A percentile compares a stretch with the other conserved stretches of the same genome.
phyloP scores from a whole-genome alignment of 2,797 vertebrate species.

The Dryobates pubescens region DNA sequence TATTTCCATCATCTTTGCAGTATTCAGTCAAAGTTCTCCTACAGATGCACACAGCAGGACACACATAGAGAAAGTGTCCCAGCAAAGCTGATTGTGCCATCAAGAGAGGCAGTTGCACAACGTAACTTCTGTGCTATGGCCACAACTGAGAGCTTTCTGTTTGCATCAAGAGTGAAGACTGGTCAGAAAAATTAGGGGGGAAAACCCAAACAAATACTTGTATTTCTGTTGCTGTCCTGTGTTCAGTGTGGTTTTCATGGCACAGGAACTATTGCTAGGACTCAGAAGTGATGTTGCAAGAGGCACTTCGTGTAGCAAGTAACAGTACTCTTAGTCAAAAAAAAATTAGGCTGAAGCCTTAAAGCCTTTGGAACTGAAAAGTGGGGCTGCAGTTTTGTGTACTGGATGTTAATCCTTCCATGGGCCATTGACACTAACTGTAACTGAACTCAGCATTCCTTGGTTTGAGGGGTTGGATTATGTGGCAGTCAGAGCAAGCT shows the following conservation, averaged over 20 bases:
- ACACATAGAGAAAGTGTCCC: not conserved
- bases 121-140: not conserved
- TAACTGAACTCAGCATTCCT: not conserved
- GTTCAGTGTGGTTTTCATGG: not conserved
- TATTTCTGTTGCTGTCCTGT: not conserved
- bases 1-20: not conserved
- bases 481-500: not conserved
- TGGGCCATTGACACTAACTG: not conserved
- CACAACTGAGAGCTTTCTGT: not conserved
- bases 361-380: not conserved
- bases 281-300: not conserved
- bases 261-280: not conserved
- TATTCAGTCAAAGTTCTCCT: not conserved
- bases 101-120: not conserved
- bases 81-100: not conserved
- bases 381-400: not conserved
- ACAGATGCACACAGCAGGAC: not conserved
- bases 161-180: not conserved
- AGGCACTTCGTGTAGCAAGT: not conserved
- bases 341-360: not conserved
- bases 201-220: accelerated
- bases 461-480: not conserved
- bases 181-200: not conserved
- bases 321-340: not conserved
- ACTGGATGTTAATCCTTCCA: not conserved